phyloP scores from a whole-genome alignment of 2,797 vertebrate genomes.

The Aplochiton taeniatus region DNA sequence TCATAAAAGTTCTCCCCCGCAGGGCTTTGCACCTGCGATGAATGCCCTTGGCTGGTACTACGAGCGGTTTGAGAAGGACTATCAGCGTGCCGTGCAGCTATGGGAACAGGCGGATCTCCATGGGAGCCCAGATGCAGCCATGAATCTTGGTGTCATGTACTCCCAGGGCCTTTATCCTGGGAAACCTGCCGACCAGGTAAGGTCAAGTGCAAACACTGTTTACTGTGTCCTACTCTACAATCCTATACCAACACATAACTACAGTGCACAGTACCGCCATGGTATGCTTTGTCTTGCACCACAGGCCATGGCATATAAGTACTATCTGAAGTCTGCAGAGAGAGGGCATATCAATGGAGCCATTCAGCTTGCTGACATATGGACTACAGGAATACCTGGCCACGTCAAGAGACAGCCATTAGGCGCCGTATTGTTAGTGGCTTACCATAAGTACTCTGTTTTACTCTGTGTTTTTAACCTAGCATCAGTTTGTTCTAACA shows the following conservation, averaged over 20 bases:
- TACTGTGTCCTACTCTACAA: neutral
- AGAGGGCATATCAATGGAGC: conserved; percentile 73
- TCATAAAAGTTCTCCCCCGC: neutral
- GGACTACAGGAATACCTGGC: conserved; percentile 74
- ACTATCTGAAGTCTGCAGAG: conserved; percentile 75
- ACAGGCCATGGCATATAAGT: conserved; percentile 75
- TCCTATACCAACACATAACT: neutral
- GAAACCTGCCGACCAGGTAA: conserved; percentile 67
- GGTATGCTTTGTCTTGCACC: too few relatives aligned
- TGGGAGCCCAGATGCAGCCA: conserved; percentile 71
- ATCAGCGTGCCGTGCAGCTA: conserved; percentile 67
- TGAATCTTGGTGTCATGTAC: conserved; percentile 79
- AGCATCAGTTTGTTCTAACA: neutral
- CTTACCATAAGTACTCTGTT: neutral
- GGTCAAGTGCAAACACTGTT: neutral
- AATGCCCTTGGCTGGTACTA: conserved; percentile 83
- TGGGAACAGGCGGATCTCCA: conserved; percentile 79
- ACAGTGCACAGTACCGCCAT: neutral
- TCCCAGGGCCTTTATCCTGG: conserved; percentile 76
- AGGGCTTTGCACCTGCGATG: conserved; percentile 78
- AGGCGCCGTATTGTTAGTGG: conserved; percentile 74
- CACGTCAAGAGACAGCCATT: conserved; percentile 63
- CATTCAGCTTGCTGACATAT: conserved; percentile 65
- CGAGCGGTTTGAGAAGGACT: conserved; percentile 73
- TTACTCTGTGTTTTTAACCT: neutral